Evolutionary conservation across 1,140 invertebrate genomes (phyloP), one percentile per base, ranked within the genome.

Genomic region (Anadara kagoshimensis): DNA sequence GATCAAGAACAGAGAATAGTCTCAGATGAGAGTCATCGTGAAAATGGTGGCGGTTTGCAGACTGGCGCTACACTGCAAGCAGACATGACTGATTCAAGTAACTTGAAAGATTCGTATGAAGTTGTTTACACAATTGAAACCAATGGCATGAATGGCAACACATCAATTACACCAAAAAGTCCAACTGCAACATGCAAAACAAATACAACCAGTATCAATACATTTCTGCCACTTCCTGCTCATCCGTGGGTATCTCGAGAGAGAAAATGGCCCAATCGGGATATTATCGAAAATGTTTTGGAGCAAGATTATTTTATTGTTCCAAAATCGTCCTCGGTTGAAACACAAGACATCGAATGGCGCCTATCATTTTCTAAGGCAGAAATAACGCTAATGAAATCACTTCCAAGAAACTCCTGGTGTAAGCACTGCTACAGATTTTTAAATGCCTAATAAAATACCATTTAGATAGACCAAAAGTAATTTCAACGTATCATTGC

Each of bases 351-450:
- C n/a, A 36, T 7, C 24, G 61, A 47, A 47, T 63, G 61, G 61
- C 18, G 22, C 18, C 18, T 63, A 4, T 63, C 61, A 12, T 63
- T 63, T 45, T 45, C 61, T 0, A 22, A 12, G 16, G 43, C 43
- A 8, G 61, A 63, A 24, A 18, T n/a, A 20, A 45, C 45, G 5
- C n/a, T 63, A 14, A 26, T 63, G 4, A 20, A 29, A 45, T 47
- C 20, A 16, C 12, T 63, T 45, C 43, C n/a, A 11, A 63, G 22
- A 20, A n/a, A 45, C 8, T 63, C 61, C 14, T 45, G 43, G 43
- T 63, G 61, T 47, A 63, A 63, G 22, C 61, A 63, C 3, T 63
- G 61, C 22, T 63, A 63, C 22, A 20, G 61, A 22, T 63, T 29
- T 63, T 63, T 1, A 63, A 63, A 18, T 63, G 61, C 26, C 11